phyloP scores from a whole-genome alignment of 2,113 vertebrate species.

The Pseudopipra pipra region DNA sequence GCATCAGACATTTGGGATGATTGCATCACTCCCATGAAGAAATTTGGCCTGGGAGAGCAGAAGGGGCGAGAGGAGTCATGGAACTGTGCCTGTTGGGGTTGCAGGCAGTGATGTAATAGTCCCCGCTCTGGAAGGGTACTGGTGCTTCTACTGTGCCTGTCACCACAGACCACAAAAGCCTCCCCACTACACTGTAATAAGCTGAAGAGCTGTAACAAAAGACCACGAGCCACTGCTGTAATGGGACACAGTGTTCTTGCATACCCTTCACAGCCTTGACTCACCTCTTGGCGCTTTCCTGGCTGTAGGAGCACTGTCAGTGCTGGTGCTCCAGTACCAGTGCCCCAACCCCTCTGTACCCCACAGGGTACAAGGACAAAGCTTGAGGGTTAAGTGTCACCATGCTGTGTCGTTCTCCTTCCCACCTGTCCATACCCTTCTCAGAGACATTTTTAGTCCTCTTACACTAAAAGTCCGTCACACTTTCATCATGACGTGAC shows the following conservation, averaged over 20 bases:
- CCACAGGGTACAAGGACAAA: background rate
- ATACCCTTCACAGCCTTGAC: background rate
- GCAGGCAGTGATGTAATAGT: background rate
- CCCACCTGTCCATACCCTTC: background rate
- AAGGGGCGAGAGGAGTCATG: background rate
- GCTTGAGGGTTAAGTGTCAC: background rate
- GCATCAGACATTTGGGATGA: background rate
- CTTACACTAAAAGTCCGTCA: background rate
- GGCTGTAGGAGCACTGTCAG: background rate
- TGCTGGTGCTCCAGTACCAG: rapidly evolving
- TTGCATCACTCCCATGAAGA: background rate
- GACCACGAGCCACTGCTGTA: slow-evolving; percentile 8
- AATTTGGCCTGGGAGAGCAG: background rate
- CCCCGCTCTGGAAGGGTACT: background rate
- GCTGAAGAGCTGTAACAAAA: slow-evolving; percentile 3
- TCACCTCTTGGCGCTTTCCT: background rate
- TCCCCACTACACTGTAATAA: background rate
- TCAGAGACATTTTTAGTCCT: background rate
- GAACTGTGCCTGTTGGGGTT: background rate
- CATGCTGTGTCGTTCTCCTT: background rate
- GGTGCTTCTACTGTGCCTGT: background rate
- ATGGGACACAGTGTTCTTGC: background rate
- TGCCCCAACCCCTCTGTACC: rapidly evolving
- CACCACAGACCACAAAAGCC: slow-evolving; percentile 26
- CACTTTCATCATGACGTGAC: background rate